Conservation (phyloP, 2,888 invertebrate species). For the Meteorus colon region DNA sequence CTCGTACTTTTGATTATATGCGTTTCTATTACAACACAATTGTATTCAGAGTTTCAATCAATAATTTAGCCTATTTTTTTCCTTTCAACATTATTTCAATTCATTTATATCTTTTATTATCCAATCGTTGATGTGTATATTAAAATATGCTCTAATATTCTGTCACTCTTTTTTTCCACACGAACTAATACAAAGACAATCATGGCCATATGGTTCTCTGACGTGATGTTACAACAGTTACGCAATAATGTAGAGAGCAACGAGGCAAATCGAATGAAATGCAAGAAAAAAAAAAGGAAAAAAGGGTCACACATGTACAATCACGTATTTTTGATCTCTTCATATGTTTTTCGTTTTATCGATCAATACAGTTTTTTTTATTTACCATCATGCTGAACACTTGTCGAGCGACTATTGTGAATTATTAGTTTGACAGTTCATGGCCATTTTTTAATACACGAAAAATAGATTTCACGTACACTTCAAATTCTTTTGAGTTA, state of each 20-base stretch:
- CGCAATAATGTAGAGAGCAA: neutral
- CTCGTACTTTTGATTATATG: conserved; percentile 33
- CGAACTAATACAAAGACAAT: neutral
- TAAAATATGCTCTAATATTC: neutral
- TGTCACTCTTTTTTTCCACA: neutral
- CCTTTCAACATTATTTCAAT: neutral
- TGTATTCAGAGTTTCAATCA: neutral
- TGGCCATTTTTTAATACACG: no score
- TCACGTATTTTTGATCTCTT: conserved; percentile 12
- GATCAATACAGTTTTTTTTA: no score
- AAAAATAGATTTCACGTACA: no score
- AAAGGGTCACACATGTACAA: neutral
- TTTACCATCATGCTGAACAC: no score
- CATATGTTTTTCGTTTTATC: no score
- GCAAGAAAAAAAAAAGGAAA: neutral
- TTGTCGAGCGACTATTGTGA: no score
- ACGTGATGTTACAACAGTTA: conserved; percentile 12
- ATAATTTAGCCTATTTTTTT: neutral
- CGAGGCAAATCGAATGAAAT: neutral
- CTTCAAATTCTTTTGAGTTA: no score
- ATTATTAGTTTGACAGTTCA: no score
- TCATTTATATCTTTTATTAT: neutral
- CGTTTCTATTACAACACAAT: conserved; percentile 5
- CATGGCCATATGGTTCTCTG: neutral
- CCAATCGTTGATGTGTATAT: neutral